phyloP scores from a whole-genome alignment of 2,888 invertebrate genomes.

The Vandiemenella viatica region DNA sequence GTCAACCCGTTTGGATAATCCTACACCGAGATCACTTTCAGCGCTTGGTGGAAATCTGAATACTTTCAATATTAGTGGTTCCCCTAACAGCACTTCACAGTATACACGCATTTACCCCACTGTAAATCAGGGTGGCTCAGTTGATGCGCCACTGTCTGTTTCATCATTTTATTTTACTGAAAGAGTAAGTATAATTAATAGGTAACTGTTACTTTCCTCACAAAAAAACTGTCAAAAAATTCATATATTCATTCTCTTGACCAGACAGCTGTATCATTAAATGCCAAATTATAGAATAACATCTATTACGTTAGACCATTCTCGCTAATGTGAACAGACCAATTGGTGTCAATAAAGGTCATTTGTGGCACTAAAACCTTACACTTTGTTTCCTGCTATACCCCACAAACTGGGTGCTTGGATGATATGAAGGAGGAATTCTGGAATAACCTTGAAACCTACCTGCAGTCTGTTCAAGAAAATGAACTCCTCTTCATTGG shows the following conservation, averaged over 20 bases:
- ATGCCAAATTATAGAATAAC: too few species aligned
- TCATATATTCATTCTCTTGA: neutral
- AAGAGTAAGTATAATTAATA: slow-evolving; percentile 44
- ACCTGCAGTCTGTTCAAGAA: too few species aligned
- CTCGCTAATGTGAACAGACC: too few species aligned
- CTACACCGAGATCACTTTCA: slow-evolving; percentile 65
- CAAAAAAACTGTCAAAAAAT: neutral
- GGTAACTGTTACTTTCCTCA: neutral
- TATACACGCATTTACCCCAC: slow-evolving; percentile 21
- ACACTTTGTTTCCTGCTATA: too few species aligned
- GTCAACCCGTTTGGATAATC: slow-evolving; percentile 53
- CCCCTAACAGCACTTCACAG: slow-evolving; percentile 5
- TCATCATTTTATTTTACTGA: slow-evolving; percentile 71
- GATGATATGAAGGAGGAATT: too few species aligned
- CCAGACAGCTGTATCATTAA: slow-evolving; percentile 1
- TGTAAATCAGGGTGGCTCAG: slow-evolving; percentile 27
- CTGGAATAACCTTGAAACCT: too few species aligned
- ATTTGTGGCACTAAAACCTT: too few species aligned
- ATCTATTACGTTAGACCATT: too few species aligned
- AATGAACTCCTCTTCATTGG: too few species aligned
- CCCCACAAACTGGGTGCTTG: too few species aligned
- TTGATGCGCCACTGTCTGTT: slow-evolving; percentile 35
- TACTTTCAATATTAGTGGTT: slow-evolving; percentile 9
- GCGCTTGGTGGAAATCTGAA: slow-evolving; percentile 38
- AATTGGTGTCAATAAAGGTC: too few species aligned